These are phyloP conservation scores for Panthera leo DNA, from an alignment of 2,113 vertebrate species.

Conservation along the genomic window DNA sequence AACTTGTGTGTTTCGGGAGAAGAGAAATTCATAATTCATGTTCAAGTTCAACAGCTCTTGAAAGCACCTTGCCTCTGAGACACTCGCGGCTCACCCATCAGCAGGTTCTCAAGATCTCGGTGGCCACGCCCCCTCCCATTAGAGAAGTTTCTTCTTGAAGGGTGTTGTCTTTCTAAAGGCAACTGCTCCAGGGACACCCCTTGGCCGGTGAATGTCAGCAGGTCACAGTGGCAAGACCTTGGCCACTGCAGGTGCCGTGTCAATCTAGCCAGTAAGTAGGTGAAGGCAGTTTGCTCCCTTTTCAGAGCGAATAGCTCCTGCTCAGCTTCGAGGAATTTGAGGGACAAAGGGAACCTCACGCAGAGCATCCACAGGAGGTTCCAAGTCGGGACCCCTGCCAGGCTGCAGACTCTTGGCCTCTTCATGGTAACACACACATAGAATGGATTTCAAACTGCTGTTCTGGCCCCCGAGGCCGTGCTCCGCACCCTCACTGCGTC, in stretches of 20 bases:
- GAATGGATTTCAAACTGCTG: accelerated
- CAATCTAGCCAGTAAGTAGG: not conserved
- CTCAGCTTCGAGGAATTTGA: not conserved
- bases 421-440: accelerated
- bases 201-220: accelerated
- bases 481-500: accelerated
- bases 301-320: not conserved
- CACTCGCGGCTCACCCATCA: accelerated
- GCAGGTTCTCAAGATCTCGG: accelerated
- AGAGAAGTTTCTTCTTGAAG: not conserved
- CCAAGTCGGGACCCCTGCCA: accelerated
- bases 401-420: not conserved
- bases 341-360: too few relatives aligned
- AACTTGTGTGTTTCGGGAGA: not conserved
- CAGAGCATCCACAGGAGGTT: accelerated
- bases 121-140: accelerated
- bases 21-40: not conserved
- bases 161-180: not conserved
- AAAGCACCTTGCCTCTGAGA: not conserved
- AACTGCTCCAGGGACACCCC: not conserved
- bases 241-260: accelerated
- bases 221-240: accelerated
- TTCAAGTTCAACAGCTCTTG: not conserved
- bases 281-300: not conserved
- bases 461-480: accelerated